phyloP scores from a whole-genome alignment of 2,797 vertebrate genomes.

The Uromys caudimaculatus region DNA sequence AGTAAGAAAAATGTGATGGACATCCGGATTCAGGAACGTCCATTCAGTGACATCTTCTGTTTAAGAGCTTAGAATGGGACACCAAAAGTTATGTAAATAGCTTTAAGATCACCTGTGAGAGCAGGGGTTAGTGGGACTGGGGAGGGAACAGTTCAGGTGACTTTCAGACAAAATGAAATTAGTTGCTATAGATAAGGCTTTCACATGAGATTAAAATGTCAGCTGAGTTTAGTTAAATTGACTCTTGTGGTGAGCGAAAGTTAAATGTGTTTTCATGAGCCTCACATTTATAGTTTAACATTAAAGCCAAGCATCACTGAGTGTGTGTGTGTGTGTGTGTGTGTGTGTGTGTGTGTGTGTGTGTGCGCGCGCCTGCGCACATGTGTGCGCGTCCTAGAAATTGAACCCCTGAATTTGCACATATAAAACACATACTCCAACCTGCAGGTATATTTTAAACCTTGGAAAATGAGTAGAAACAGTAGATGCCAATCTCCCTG shows the following conservation, averaged over 20 bases:
- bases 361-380: too few species aligned
- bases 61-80: background rate
- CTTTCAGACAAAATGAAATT: slow-evolving; percentile 13
- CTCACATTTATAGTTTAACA: background rate
- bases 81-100: background rate
- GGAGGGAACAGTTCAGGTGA: background rate
- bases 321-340: background rate
- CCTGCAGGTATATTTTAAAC: background rate
- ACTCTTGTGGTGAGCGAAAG: background rate
- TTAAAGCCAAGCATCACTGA: background rate
- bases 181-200: background rate
- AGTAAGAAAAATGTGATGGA: background rate
- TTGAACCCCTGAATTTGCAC: background rate
- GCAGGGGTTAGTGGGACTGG: background rate
- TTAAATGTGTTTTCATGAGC: background rate
- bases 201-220: background rate
- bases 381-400: background rate
- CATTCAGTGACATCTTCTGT: background rate
- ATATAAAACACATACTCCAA: background rate
- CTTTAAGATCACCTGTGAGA: background rate
- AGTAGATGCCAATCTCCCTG: background rate
- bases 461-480: background rate
- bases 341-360: background rate
- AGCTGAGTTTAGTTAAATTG: background rate
- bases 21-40: background rate